Evolutionary conservation across 2,113 vertebrate species (phyloP).

Genomic region (Gymnocephalus cernua): DNA sequence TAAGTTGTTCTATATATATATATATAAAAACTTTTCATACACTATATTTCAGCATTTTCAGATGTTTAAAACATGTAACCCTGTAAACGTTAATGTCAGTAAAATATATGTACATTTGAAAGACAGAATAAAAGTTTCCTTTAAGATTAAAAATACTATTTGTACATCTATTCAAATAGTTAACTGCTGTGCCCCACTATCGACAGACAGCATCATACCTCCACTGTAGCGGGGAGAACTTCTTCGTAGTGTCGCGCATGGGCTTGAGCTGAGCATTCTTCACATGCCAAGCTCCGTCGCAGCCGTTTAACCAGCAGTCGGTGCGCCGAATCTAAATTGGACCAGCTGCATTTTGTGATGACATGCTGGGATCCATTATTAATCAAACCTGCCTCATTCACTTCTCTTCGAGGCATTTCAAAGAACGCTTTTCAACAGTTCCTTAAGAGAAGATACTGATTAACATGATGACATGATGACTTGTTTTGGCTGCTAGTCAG

Average conservation of each 20-base stretch:
- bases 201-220: constrained; percentile 57
- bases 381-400: no score
- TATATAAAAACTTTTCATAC: no score
- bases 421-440: no score
- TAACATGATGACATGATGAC: no score
- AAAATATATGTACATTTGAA: no score
- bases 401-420: no score
- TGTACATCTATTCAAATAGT: not conserved
- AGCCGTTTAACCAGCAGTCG: constrained; percentile 49
- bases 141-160: no score
- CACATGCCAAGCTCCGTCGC: constrained; percentile 72
- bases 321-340: constrained; percentile 20
- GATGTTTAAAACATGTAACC: not conserved
- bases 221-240: constrained; percentile 50
- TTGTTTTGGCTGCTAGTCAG: no score
- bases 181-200: not conserved
- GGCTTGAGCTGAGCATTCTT: constrained; percentile 79
- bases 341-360: constrained; percentile 10
- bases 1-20: no score
- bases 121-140: no score
- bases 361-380: no score
- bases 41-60: not conserved
- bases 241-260: constrained; percentile 60
- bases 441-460: no score
- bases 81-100: not conserved